phyloP scores from a whole-genome alignment of 2,113 vertebrate genomes.

The Misgurnus anguillicaudatus region DNA sequence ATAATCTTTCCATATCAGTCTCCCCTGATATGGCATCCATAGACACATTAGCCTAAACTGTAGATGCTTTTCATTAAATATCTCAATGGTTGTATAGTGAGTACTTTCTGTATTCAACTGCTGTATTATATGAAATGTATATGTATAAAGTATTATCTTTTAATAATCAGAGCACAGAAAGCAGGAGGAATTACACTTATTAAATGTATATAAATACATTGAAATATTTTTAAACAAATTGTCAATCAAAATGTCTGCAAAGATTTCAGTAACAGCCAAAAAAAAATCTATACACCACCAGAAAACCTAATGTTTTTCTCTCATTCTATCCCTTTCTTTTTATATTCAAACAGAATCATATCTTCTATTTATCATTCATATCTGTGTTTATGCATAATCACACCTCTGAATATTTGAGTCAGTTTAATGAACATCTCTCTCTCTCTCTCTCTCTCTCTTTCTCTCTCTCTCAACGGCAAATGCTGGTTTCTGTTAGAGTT shows the following conservation, averaged over 20 bases:
- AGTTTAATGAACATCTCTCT: slow-evolving; percentile 62
- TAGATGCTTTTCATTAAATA: not conserved
- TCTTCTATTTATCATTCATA: slow-evolving; percentile 68
- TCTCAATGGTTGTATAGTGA: not conserved
- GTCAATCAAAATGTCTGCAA: not conserved
- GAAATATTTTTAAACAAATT: too few relatives aligned
- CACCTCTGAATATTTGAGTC: slow-evolving; percentile 65
- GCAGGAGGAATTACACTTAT: too few relatives aligned
- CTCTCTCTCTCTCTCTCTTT: slow-evolving; percentile 51
- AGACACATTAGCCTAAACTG: not conserved
- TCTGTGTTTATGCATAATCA: slow-evolving; percentile 63
- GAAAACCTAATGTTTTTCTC: not conserved
- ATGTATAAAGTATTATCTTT: too few relatives aligned
- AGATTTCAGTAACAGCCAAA: not conserved
- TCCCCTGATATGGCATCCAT: slow-evolving; percentile 17
- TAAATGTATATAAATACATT: too few relatives aligned
- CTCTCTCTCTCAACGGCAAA: slow-evolving; percentile 58
- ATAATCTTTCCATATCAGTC: slow-evolving; percentile 21
- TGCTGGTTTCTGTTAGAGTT: slow-evolving; percentile 67
- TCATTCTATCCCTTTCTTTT: slow-evolving; percentile 8
- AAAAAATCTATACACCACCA: not conserved
- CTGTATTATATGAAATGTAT: too few relatives aligned
- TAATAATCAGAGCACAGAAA: too few relatives aligned
- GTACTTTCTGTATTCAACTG: not conserved
- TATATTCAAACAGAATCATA: slow-evolving; percentile 56